phyloP scores from a whole-genome alignment of 2,797 vertebrate species.

The Austrolebias charrua region DNA sequence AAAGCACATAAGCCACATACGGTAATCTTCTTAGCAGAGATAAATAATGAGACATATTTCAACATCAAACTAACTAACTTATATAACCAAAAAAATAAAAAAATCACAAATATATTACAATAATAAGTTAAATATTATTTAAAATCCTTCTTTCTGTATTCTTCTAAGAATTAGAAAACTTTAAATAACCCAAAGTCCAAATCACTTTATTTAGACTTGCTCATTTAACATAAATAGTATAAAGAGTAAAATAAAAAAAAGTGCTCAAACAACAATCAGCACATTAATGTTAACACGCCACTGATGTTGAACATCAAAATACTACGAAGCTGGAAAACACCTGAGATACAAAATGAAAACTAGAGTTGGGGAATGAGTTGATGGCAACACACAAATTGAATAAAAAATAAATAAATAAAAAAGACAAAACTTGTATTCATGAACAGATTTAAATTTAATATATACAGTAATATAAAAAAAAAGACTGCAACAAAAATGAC shows the following conservation, averaged over 20 bases:
- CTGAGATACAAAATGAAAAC: neutral
- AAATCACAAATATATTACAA: too few species aligned
- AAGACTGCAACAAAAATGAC: neutral
- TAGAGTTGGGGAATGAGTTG: neutral
- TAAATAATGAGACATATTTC: neutral
- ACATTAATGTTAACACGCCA: neutral
- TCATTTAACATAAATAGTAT: too few species aligned
- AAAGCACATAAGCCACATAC: neutral
- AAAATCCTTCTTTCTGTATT: constrained; percentile 2
- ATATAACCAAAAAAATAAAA: too few species aligned
- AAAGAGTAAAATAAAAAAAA: too few species aligned
- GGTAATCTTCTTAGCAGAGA: neutral
- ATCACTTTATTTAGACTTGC: too few species aligned
- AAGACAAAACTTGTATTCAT: neutral
- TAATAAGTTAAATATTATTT: neutral
- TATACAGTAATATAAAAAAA: too few species aligned
- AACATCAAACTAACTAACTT: neutral
- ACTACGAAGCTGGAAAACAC: too few species aligned
- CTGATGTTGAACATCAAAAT: neutral
- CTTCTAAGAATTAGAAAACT: neutral
- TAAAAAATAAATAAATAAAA: too few species aligned
- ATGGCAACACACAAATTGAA: neutral
- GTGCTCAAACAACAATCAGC: too few species aligned
- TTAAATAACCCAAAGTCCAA: too few species aligned
- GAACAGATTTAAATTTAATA: neutral